phyloP scores from a whole-genome alignment of 1,140 invertebrate genomes.

The Platorchestia sp. region DNA sequence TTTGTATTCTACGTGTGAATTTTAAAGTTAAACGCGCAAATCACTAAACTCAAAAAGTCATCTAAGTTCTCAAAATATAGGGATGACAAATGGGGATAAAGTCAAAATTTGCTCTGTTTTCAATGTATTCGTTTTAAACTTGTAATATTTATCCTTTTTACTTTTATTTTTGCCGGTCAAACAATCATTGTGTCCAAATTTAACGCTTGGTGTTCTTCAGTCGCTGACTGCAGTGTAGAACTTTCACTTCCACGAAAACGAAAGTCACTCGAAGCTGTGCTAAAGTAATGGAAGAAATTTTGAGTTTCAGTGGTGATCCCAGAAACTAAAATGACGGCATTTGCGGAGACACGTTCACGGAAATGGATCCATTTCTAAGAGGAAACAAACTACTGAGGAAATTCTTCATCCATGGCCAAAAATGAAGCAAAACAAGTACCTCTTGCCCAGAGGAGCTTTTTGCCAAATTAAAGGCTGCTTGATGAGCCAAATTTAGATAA shows the following conservation, averaged over 20 bases:
- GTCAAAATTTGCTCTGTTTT: no score
- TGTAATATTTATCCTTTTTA: no score
- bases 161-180: no score
- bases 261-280: background rate
- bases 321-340: background rate
- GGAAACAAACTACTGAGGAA: background rate
- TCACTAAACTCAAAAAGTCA: no score
- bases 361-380: background rate
- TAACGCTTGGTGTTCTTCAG: no score
- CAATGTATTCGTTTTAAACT: no score
- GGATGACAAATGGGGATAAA: no score
- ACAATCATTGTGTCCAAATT: no score
- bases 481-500: background rate
- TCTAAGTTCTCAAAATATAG: no score
- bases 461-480: background rate
- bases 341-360: background rate
- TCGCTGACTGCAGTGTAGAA: background rate
- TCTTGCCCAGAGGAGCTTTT: background rate
- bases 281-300: background rate
- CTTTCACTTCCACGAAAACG: background rate
- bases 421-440: background rate
- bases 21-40: no score
- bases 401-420: background rate
- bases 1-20: no score
- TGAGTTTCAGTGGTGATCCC: background rate